A percentile compares a stretch with the other conserved stretches of the same genome.
phyloP scores from a whole-genome alignment of 2,113 vertebrate genomes.

The Cyanoderma ruficeps region DNA sequence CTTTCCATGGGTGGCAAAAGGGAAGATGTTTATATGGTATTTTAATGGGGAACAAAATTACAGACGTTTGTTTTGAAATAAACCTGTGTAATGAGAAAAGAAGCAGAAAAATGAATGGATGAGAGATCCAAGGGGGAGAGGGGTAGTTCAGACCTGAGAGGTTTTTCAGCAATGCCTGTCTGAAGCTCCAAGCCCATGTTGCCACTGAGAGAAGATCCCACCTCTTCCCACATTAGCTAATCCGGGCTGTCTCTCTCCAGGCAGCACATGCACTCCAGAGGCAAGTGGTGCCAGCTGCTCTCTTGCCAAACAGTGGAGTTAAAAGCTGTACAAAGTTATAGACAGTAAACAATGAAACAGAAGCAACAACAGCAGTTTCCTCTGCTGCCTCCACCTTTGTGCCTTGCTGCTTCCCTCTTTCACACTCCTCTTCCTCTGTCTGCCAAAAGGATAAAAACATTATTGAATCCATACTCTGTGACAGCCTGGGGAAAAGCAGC shows the following conservation, averaged over 20 bases:
- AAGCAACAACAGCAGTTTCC: slow-evolving; percentile 33
- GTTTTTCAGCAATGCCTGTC: background rate
- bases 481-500: slow-evolving; percentile 15
- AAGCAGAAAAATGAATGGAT: background rate
- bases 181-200: background rate
- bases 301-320: slow-evolving; percentile 56
- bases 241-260: background rate
- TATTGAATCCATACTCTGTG: background rate
- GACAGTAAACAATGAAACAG: slow-evolving; percentile 54
- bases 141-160: background rate
- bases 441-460: slow-evolving; percentile 5
- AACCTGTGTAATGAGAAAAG: background rate
- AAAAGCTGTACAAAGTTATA: slow-evolving; percentile 58
- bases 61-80: background rate
- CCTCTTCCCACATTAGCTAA: slow-evolving; percentile 6
- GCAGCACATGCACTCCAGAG: slow-evolving; percentile 7
- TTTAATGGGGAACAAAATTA: background rate
- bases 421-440: background rate
- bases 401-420: background rate
- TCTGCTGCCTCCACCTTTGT: slow-evolving; percentile 15
- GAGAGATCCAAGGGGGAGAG: background rate
- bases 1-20: background rate
- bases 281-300: slow-evolving; percentile 44
- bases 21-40: background rate
- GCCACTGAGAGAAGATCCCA: background rate